Conservation (phyloP, 1,140 invertebrate species). For the Odontomachus brunneus region DNA sequence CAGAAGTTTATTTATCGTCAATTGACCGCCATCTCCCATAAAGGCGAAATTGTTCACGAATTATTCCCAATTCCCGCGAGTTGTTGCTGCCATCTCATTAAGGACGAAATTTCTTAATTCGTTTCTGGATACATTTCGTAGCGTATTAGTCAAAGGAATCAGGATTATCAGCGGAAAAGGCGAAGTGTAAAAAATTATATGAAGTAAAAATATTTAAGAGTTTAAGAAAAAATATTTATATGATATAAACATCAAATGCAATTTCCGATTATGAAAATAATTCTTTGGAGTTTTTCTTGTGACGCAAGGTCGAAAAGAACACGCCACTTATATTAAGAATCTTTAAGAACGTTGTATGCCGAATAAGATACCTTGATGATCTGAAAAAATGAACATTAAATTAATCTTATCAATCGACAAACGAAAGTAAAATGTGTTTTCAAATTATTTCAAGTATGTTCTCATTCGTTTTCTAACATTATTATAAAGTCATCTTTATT, state of each 20-base stretch:
- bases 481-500: constrained; percentile 21
- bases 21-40: constrained; percentile 84
- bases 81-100: constrained; percentile 86
- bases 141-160: too few relatives aligned
- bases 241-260: background rate
- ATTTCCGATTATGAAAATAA: constrained; percentile 1
- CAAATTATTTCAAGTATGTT: background rate
- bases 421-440: background rate
- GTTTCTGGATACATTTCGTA: too few relatives aligned
- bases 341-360: constrained; percentile 71
- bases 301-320: background rate
- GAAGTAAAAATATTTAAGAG: background rate
- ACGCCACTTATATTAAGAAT: background rate
- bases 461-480: background rate
- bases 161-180: background rate
- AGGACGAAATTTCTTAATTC: constrained; percentile 85
- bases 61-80: constrained; percentile 87
- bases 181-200: background rate
- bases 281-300: constrained; percentile 3
- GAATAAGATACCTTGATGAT: constrained; percentile 74
- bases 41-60: constrained; percentile 83
- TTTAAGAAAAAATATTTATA: constrained; percentile 15
- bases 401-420: background rate
- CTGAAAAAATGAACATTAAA: constrained; percentile 56
- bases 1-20: constrained; percentile 88